These are phyloP conservation scores for Bruchidius siliquastri DNA, from an alignment of 2,888 invertebrate species.

Conservation along the genomic window DNA sequence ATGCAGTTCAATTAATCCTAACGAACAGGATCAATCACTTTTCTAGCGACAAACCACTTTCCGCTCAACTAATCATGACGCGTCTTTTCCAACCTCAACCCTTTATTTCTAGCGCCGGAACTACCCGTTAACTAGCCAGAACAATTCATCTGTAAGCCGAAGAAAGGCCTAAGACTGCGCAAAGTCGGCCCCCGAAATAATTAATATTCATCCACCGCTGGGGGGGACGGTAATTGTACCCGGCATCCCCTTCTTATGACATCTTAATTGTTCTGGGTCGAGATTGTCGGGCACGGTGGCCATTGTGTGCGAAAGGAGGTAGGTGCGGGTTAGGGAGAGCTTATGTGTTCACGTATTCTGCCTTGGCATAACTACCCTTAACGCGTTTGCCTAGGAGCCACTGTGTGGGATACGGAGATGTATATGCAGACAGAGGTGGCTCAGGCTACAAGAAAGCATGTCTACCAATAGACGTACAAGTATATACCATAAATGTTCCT, in stretches of 20 bases:
- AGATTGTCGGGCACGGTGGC: constrained; percentile 21
- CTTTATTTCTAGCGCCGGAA: neutral
- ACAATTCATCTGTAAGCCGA: neutral
- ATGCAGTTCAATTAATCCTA: no score
- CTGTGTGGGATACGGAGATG: neutral
- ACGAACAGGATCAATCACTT: neutral
- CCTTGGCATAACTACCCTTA: neutral
- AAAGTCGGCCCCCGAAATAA: neutral
- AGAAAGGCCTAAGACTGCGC: neutral
- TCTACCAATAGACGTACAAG: no score
- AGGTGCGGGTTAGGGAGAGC: neutral
- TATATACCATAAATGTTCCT: no score
- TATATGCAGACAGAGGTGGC: neutral
- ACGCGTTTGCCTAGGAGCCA: neutral
- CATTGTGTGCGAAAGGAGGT: neutral
- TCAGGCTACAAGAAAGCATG: no score
- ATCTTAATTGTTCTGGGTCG: constrained; percentile 25
- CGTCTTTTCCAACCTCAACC: neutral
- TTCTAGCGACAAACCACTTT: neutral
- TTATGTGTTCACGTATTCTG: neutral
- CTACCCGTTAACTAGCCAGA: neutral
- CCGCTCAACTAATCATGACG: neutral
- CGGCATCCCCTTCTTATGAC: constrained; percentile 20
- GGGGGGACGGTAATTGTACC: neutral
- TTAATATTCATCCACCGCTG: neutral